Evolutionary conservation across 2,797 vertebrate genomes (phyloP).

Genomic region (Sebastiscus albofasciatus): DNA sequence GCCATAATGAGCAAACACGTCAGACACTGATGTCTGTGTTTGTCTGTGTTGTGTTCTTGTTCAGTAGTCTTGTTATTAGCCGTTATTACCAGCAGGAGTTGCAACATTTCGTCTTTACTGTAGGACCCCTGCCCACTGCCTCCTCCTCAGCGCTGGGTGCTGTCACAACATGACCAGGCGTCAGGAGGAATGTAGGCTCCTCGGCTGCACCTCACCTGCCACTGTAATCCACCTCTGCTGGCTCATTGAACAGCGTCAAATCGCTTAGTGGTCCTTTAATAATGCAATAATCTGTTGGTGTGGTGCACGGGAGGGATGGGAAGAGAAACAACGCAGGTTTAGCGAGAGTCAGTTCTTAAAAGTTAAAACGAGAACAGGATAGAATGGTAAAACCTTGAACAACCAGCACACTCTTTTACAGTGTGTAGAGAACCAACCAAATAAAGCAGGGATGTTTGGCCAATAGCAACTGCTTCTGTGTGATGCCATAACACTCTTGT

Average conservation of each 20-base stretch:
- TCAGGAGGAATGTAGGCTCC: constrained; percentile 67
- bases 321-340: background rate
- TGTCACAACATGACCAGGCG: constrained; percentile 76
- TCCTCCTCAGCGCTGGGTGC: constrained; percentile 42
- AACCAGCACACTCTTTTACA: background rate
- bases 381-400: background rate
- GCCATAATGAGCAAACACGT: constrained; percentile 51
- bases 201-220: constrained; percentile 38
- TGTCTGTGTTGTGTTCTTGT: constrained; percentile 29
- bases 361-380: background rate
- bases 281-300: constrained; percentile 4
- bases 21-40: constrained; percentile 37
- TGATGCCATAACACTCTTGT: background rate
- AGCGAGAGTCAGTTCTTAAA: background rate
- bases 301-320: background rate
- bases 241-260: constrained; percentile 34
- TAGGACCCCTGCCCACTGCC: constrained; percentile 30
- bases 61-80: constrained; percentile 60
- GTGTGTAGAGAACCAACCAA: background rate
- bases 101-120: constrained; percentile 8
- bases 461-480: background rate
- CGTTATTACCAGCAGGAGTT: background rate
- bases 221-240: constrained; percentile 32
- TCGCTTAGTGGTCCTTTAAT: constrained; percentile 8
- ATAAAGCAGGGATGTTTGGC: background rate